Evolutionary conservation across 1,140 invertebrate genomes (phyloP), one percentile per base, ranked within the genome.

Genomic region (Acyrthosiphon pisum): DNA sequence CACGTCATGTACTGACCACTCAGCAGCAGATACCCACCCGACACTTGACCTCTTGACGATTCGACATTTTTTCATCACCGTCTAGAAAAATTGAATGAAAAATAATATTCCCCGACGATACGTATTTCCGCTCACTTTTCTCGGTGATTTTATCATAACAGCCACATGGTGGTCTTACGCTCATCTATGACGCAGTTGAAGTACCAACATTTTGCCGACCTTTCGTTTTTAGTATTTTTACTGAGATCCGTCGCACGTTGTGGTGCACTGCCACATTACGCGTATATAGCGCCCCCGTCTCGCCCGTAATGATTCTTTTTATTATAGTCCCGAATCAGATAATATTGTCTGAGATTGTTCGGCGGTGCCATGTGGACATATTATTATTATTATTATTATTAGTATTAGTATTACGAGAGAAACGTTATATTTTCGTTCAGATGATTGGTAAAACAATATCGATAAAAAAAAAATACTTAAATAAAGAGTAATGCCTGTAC

Each of bases 201-300:
- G 60, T 76, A n/a, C 60, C n/a, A n/a, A 76, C 6, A n/a, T 18
- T 76, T 4, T 76, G 60, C 60, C 30, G 60, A 76, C 30, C 14
- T 76, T n/a, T 76, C n/a, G n/a, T 76, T 76, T 76, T 76, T n/a
- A 76, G 6, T 76, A n/a, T n/a, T n/a, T 76, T 76, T n/a, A 76
- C 60, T 35, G 4, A 30, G 14, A 18, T 30, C 60, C 60, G 4
- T 23, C 6, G n/a, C n/a, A 76, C 60, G n/a, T 76, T n/a, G 60
- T 4, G 60, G 14, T 20, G 30, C 30, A 76, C 60, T 76, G 60
- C 14, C 60, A 76, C 6, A n/a, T 76, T n/a, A n/a, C n/a, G 4
- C 14, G n/a, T n/a, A 18, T 30, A 30, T n/a, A n/a, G 60, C n/a
- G n/a, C n/a, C 4, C 14, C 14, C 60, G 60, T 6, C 60, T n/a